These are phyloP conservation scores for Lophura nycthemera DNA, from an alignment of 2,113 vertebrate species.

Conservation along the genomic window DNA sequence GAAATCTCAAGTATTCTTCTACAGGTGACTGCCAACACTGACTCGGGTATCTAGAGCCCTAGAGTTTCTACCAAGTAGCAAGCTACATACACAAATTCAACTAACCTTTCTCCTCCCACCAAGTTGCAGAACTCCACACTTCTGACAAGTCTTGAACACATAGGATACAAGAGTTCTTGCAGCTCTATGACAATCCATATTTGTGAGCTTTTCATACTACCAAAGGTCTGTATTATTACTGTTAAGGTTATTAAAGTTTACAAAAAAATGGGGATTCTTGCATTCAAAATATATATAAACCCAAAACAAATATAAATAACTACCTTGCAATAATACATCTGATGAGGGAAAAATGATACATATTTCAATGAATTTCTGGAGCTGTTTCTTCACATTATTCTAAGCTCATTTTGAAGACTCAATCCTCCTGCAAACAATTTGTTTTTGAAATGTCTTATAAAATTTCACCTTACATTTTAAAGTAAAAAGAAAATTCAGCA, in stretches of 20 bases:
- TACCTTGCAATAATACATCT: not conserved
- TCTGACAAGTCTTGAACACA: not conserved
- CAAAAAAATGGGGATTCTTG: not conserved
- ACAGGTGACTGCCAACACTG: not conserved
- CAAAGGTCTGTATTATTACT: not conserved
- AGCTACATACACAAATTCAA: not conserved
- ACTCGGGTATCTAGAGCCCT: fast-evolving
- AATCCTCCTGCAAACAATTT: not conserved
- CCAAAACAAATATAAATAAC: not conserved
- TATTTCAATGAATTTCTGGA: not conserved
- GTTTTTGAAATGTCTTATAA: not conserved
- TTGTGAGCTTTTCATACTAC: not conserved
- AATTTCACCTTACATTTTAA: too few species aligned
- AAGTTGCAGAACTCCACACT: fast-evolving
- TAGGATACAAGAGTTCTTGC: not conserved
- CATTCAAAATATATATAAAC: not conserved
- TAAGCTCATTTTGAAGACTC: not conserved
- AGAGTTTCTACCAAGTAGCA: not conserved
- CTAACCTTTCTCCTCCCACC: not conserved
- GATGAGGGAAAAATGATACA: too few species aligned
- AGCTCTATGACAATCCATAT: not conserved
- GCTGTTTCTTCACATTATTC: not conserved
- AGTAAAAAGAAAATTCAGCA: not conserved
- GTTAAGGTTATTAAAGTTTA: not conserved
- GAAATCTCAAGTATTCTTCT: not conserved